Evolutionary conservation across 2,797 vertebrate species (phyloP).

Genomic region (Hipposideros larvatus): DNA sequence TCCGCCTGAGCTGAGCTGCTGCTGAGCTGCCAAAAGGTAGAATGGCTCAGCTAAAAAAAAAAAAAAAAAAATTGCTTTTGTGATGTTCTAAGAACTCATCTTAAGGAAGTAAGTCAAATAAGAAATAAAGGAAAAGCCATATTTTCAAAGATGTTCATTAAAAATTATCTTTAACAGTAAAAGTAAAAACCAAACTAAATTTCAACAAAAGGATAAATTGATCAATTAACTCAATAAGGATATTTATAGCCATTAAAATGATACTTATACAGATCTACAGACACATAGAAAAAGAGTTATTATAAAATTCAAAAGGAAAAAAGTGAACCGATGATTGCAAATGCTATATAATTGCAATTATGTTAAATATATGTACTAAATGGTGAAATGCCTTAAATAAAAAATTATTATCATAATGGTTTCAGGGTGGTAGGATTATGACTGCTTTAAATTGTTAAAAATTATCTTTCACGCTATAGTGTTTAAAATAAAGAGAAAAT

Average conservation of each 20-base stretch:
- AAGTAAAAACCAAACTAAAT: conserved; percentile 34
- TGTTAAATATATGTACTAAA: conserved; percentile 46
- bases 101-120: conserved; percentile 50
- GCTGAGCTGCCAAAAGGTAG: too few relatives aligned
- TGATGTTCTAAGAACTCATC: neutral
- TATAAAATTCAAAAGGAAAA: conserved; percentile 48
- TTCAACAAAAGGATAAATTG: conserved; percentile 4
- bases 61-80: neutral
- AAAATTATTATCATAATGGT: neutral
- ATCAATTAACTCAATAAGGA: conserved; percentile 11
- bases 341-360: conserved; percentile 12
- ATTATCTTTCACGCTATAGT: neutral
- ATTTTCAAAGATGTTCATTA: neutral
- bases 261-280: conserved; percentile 26
- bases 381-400: conserved; percentile 2
- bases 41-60: too few relatives aligned
- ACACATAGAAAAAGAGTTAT: conserved; percentile 32
- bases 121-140: neutral
- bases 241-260: conserved; percentile 41
- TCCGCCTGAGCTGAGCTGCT: too few relatives aligned
- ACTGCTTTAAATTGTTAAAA: neutral
- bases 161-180: conserved; percentile 32
- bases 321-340: neutral
- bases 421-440: neutral
- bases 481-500: conserved; percentile 37